Evolutionary conservation across 2,113 vertebrate genomes (phyloP).

Genomic region (rat (Rattus norvegicus)): GRCr8 NC_086039.1:106978501-106979000

Average conservation of each 20-base stretch:
- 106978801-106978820: slow-evolving; percentile 11
- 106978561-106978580: not conserved
- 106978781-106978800: slow-evolving; percentile 43
- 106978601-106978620: not conserved
- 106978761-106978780: slow-evolving; percentile 15
- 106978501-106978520: not conserved
- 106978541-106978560: not conserved
- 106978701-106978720: slow-evolving; percentile 10
- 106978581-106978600: slow-evolving; percentile 32
- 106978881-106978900: not conserved
- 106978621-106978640: slow-evolving; percentile 14
- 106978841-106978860: slow-evolving; percentile 29
- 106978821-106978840: not conserved
- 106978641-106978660: not conserved
- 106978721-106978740: slow-evolving; percentile 4
- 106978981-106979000: not conserved
- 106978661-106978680: slow-evolving; percentile 43
- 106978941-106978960: not conserved
- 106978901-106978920: not conserved
- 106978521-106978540: not conserved
- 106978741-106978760: not conserved
- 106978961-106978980: not conserved
- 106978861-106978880: slow-evolving; percentile 1
- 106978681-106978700: slow-evolving; percentile 6
- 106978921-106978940: slow-evolving; percentile 44